These are phyloP conservation scores for Tragopan temminckii DNA, from an alignment of 2,797 vertebrate species.

Conservation along the genomic window DNA sequence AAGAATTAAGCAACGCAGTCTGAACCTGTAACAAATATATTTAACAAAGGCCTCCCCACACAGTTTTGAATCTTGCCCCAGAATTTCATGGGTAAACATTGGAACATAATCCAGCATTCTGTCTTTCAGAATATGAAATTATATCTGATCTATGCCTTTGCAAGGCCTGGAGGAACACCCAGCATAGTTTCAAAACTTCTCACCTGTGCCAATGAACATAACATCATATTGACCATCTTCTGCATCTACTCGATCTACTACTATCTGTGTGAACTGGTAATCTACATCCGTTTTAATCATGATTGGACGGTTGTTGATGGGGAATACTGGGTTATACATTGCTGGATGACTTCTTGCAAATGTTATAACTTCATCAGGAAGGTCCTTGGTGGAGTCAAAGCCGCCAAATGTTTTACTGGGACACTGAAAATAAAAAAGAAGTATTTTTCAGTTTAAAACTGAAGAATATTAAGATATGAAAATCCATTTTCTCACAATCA, in stretches of 20 bases:
- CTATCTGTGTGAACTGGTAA: conserved; percentile 98
- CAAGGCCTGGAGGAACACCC: background rate
- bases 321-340: conserved; percentile 95
- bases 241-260: conserved; percentile 96
- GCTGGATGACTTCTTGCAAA: conserved; percentile 97
- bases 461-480: background rate
- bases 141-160: background rate
- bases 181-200: background rate
- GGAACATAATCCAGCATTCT: background rate
- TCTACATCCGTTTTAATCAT: conserved; percentile 97
- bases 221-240: conserved; percentile 98
- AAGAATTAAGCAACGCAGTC: background rate
- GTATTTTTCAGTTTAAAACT: background rate
- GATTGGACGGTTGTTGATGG: conserved; percentile 94
- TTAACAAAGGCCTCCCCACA: background rate
- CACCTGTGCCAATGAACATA: conserved; percentile 99
- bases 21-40: background rate
- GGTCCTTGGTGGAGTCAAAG: conserved; percentile 97
- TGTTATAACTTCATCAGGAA: conserved; percentile 97
- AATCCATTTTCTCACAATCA: background rate
- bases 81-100: background rate
- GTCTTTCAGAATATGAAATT: background rate
- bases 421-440: conserved; percentile 83
- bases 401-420: conserved; percentile 99
- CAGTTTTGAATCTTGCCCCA: background rate